Evolutionary conservation across 2,888 invertebrate genomes (phyloP), one percentile per base, ranked within the genome.

Genomic region (Lasioglossum leucozonium): DNA sequence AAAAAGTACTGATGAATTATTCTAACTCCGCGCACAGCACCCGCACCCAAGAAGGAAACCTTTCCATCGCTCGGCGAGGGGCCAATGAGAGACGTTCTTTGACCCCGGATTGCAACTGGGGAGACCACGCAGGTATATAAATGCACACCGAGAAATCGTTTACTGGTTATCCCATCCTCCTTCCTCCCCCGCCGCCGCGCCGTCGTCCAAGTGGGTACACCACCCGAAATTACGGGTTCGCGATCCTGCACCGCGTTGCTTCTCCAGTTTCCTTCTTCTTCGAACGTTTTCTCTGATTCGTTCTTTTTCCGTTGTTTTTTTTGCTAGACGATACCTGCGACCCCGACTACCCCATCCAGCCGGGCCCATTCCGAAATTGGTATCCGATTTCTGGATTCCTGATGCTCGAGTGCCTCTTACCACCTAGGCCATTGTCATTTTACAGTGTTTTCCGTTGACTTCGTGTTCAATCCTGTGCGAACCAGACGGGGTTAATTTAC

Each of bases 1-100:
- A 90, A 94, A 93, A 93, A 93, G 84, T 92, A 92, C 92, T 90
- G 93, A 93, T 93, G 93, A 93, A 93, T 94, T 92, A 92, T 93
- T 91, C 87, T 90, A 91, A 91, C 88, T 88, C 82, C 2, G 77
- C 76, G n/a, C 40, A 13, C 69, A 80, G 85, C 88, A 82, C 85
- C 87, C 88, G 85, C 85, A 77, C 89, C 62, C 78, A 72, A 77
- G 79, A 72, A 77, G 79, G 85, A 82, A 82, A 88, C 65, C 62
- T 77, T 73, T 71, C 80, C 22, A 22, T 6, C 76, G 65, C 55
- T 72, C 62, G 44, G 44, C n/a, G 10, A 55, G 30, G 37, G 67
- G 22, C 83, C 79, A 69, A 81, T 76, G 69, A 78, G 81, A 88
- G 82, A 88, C 89, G 86, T 89, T 89, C 82, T 55, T 88, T 90